A percentile compares a stretch with the other conserved stretches of the same genome.
phyloP scores from a whole-genome alignment of 1,140 invertebrate species.

The Caenorhabditis remanei region DNA sequence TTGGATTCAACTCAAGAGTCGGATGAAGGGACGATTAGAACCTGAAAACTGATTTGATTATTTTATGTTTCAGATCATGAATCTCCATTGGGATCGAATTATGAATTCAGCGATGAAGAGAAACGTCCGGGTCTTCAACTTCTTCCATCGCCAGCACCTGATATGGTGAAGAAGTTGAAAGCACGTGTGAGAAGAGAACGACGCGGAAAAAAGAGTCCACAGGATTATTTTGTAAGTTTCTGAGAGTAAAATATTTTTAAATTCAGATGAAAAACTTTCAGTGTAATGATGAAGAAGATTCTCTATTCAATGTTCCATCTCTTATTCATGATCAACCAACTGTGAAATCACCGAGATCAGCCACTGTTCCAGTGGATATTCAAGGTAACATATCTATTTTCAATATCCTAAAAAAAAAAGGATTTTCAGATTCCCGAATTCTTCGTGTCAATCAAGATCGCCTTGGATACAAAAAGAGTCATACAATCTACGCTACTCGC shows the following conservation, averaged over 20 bases:
- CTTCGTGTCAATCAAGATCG: constrained; percentile 21
- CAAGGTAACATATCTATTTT: not conserved
- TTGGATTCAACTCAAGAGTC: constrained; percentile 26
- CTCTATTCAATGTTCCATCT: constrained; percentile 19
- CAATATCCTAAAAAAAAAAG: not conserved
- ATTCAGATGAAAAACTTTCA: not conserved
- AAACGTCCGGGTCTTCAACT: not conserved
- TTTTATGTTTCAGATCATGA: not conserved
- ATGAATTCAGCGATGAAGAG: constrained; percentile 28
- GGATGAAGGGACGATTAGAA: not conserved
- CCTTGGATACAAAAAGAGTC: constrained; percentile 7
- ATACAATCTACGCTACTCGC: not conserved
- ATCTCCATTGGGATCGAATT: not conserved
- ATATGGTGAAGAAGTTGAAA: not conserved
- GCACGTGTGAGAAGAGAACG: not conserved
- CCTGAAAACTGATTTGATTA: not conserved
- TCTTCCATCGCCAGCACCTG: not conserved
- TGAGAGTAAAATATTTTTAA: too few relatives aligned
- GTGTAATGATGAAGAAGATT: constrained; percentile 35
- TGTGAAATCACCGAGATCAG: not conserved
- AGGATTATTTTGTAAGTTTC: constrained; percentile 3
- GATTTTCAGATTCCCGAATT: constrained; percentile 6
- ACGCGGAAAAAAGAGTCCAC: constrained; percentile 5
- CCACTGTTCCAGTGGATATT: not conserved
- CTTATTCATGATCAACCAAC: not conserved